Evolutionary conservation across 2,797 vertebrate genomes (phyloP), one percentile per base, ranked within the genome.

Genomic region (Gorsachius magnificus): DNA sequence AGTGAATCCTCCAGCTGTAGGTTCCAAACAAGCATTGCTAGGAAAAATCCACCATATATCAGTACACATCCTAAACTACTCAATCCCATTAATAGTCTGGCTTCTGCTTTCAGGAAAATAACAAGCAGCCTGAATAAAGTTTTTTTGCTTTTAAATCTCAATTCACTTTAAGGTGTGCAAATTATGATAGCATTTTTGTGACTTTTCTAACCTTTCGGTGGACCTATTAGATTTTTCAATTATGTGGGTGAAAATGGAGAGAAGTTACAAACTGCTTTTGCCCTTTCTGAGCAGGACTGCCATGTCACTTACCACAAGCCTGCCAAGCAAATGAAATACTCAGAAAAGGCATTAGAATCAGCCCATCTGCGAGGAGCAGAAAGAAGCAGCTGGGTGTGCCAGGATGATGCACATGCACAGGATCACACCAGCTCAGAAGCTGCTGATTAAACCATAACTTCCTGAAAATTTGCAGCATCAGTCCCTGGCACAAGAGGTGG

Each of bases 401-500:
- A 68, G 57, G 53, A 71, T 61, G 69, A 81, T 72, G 45, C 84
- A 80, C 21, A 3, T 6, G 14, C 56, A 92, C 26, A 83, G 28
- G 54, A 77, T 74, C 51, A 84, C 54, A 93, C 3, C 85, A 90
- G 90, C 80, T 96, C 88, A 92, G 76, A 75, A 71, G 50, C 46
- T 91, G 88, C 80, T 86, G 83, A 92, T 90, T 90, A 88, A 91
- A 78, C 35, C 20, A 13, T 33, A 61, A 88, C 51, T 90, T 94
- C 70, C 80, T 82, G 38, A 54, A 56, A 71, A 94, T 91, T 41
- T 90, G 76, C 80, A 83, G 69, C 69, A 83, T 41, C 69, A 69
- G 41, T 81, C 66, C 48, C 77, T 95, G 90, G 80, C 90, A 88
- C 69, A 90, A 79, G 77, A 95, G 33, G 54, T 63, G 35, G 68